A percentile compares a stretch with the other conserved stretches of the same genome.
Conservation (phyloP, 2,888 invertebrate genomes). For the Caenorhabditis sp. region DNA sequence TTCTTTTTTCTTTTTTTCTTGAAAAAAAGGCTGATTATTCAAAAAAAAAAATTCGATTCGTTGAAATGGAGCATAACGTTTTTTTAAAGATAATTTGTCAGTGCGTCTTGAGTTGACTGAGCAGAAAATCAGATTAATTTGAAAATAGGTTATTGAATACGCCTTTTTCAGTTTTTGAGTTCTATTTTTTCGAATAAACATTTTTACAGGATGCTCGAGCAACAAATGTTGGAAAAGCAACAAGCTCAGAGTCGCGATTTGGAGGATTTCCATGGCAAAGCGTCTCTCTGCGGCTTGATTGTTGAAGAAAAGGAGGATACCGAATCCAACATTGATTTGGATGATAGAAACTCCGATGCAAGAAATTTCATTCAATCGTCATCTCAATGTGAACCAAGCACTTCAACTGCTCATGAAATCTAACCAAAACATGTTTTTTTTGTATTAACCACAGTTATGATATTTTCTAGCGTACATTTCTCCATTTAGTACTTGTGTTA, state of each 20-base stretch:
- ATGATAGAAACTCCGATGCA: background rate
- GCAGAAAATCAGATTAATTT: too few relatives aligned
- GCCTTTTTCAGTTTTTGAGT: too few relatives aligned
- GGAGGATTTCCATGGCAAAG: constrained; percentile 20
- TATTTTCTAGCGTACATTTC: too few relatives aligned
- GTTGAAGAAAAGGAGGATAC: constrained; percentile 32
- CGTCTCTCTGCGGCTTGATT: constrained; percentile 25
- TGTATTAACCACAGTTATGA: background rate
- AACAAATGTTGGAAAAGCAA: background rate
- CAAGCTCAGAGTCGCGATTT: background rate
- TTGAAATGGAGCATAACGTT: too few relatives aligned
- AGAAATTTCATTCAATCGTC: background rate
- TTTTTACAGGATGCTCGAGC: background rate
- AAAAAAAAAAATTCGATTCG: too few relatives aligned
- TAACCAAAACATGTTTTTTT: background rate
- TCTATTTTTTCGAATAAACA: too few relatives aligned
- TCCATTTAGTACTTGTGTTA: too few relatives aligned
- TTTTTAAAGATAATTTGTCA: too few relatives aligned
- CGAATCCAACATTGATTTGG: constrained; percentile 16
- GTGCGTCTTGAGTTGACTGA: too few relatives aligned
- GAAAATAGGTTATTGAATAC: too few relatives aligned
- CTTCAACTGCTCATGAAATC: background rate
- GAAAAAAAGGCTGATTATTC: too few relatives aligned
- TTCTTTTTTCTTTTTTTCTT: too few relatives aligned
- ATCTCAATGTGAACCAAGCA: background rate